Evolutionary conservation across 2,888 invertebrate species (phyloP).

Genomic region (Brachypalpus laphriformis): DNA sequence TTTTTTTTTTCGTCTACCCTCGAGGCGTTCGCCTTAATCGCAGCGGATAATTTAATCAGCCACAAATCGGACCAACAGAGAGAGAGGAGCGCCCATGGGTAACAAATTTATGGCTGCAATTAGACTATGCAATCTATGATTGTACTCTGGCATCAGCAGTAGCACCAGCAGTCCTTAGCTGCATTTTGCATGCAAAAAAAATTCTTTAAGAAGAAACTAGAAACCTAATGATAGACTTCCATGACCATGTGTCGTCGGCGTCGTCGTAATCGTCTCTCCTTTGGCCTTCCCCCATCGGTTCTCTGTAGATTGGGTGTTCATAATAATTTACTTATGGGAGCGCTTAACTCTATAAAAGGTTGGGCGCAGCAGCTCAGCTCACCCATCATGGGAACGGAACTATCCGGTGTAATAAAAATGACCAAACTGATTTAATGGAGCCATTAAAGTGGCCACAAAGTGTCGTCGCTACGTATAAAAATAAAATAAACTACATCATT

Average conservation of each 20-base stretch:
- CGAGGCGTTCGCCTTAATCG: constrained; percentile 67
- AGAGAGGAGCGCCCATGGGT: constrained; percentile 42
- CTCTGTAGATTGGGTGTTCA: background rate
- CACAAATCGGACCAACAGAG: constrained; percentile 49
- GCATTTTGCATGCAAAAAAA: constrained; percentile 24
- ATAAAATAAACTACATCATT: constrained; percentile 57
- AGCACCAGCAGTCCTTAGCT: background rate
- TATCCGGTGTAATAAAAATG: constrained; percentile 47
- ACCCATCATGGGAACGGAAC: constrained; percentile 27
- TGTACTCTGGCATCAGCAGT: constrained; percentile 15
- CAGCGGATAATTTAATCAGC: constrained; percentile 67
- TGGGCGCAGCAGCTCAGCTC: background rate
- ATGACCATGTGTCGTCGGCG: background rate
- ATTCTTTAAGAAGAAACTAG: constrained; percentile 13
- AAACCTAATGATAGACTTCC: constrained; percentile 42
- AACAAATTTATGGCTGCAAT: constrained; percentile 67
- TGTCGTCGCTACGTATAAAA: constrained; percentile 43
- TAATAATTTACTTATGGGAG: constrained; percentile 31
- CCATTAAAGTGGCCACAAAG: constrained; percentile 52
- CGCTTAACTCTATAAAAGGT: background rate
- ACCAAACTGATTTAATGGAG: constrained; percentile 50
- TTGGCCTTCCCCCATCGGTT: background rate
- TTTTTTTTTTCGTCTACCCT: constrained; percentile 36
- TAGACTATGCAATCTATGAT: constrained; percentile 61
- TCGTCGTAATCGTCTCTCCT: background rate